These are phyloP conservation scores for Peromyscus attwateri DNA, from an alignment of 2,797 vertebrate genomes.

Conservation along the genomic window DNA sequence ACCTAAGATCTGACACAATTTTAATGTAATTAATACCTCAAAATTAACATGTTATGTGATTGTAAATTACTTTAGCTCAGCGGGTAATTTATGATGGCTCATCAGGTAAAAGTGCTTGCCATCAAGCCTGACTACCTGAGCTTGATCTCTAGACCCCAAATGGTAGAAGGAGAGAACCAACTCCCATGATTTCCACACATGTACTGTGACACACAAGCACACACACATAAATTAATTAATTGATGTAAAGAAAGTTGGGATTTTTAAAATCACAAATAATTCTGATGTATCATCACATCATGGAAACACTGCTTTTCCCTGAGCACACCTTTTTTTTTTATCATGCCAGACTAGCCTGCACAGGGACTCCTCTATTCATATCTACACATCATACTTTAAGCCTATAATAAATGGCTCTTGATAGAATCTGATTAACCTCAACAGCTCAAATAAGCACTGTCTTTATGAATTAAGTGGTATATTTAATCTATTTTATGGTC, in stretches of 20 bases:
- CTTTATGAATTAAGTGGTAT: slow-evolving; percentile 60
- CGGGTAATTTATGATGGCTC: neutral
- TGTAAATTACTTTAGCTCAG: neutral
- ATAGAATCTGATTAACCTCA: neutral
- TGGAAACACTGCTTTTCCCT: slow-evolving; percentile 23
- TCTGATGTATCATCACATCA: neutral
- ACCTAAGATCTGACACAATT: slow-evolving; percentile 13
- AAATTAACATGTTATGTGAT: slow-evolving; percentile 24
- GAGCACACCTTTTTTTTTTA: slow-evolving; percentile 17
- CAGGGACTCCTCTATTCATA: neutral
- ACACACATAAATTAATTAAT: neutral
- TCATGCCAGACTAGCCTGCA: neutral
- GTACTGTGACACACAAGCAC: neutral
- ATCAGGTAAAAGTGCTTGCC: neutral
- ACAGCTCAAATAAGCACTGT: neutral
- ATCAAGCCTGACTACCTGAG: neutral
- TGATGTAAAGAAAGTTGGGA: neutral
- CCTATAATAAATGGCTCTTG: neutral
- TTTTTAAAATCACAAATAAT: neutral
- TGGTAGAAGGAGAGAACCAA: neutral
- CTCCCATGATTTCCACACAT: neutral
- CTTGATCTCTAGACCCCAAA: neutral
- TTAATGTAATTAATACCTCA: slow-evolving; percentile 6
- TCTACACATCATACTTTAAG: neutral
- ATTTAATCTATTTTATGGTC: slow-evolving; percentile 67